Evolutionary conservation across 2,113 vertebrate species (phyloP).

Genomic region (Mohoua ochrocephala): DNA sequence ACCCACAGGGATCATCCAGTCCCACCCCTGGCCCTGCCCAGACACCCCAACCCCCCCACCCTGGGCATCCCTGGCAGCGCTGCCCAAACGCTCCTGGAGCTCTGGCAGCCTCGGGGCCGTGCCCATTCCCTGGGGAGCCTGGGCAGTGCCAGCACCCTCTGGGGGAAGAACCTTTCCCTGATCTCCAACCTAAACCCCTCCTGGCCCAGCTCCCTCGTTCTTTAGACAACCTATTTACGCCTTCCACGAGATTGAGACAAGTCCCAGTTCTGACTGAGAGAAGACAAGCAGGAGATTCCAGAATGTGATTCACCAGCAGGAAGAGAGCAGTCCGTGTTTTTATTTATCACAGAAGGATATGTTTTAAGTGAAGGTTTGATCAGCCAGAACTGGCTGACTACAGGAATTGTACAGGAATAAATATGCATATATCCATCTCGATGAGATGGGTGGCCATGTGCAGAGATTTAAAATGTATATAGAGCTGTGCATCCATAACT

Average conservation of each 20-base stretch:
- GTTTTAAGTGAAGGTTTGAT: slow-evolving; percentile 28
- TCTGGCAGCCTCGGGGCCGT: fast-evolving
- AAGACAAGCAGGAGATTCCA: not conserved
- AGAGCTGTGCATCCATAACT: not conserved
- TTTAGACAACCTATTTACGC: not conserved
- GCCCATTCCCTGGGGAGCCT: not conserved
- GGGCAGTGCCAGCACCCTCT: not conserved
- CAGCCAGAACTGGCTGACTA: slow-evolving; percentile 31
- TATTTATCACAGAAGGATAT: slow-evolving; percentile 47
- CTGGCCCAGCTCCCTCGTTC: not conserved
- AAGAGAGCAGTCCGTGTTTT: slow-evolving; percentile 59
- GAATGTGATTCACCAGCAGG: slow-evolving; percentile 30
- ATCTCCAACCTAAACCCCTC: fast-evolving
- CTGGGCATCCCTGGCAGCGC: not conserved
- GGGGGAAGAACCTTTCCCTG: not conserved
- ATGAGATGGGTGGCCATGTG: slow-evolving; percentile 22
- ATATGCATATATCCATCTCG: slow-evolving; percentile 36
- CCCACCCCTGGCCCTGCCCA: not conserved
- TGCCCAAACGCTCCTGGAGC: not conserved
- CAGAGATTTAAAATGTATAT: not conserved
- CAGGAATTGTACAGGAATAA: slow-evolving; percentile 16
- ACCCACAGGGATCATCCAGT: fast-evolving
- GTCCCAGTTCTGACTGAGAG: not conserved
- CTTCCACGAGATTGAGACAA: not conserved
- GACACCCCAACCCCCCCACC: not conserved